Evolutionary conservation across 1,140 invertebrate species (phyloP), one percentile per base, ranked within the genome.

Genomic region (Orussus abietinus): DNA sequence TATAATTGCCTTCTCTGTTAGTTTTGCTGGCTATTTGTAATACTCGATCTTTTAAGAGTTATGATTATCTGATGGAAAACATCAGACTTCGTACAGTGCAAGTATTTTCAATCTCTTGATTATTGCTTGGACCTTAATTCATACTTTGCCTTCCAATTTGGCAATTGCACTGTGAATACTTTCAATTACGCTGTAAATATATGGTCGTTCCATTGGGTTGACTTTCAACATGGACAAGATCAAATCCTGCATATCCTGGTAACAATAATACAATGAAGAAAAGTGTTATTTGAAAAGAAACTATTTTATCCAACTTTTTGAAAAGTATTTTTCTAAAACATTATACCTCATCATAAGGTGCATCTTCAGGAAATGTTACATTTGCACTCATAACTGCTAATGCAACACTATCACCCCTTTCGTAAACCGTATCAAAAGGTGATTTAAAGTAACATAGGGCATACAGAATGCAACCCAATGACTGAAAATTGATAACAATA

Each of bases 391-490:
- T 79, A 3, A 89, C 86, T 42, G 90, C 90, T 42, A 94, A 69
- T 15, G 90, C 89, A 3, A 94, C 85, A 50, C 88, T 91, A 61
- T 92, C 89, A 3, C 90, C 90, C 55, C 85, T 75, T 67, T 92
- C 88, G 60, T 92, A 88, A 9, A 89, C 84, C 14, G 79, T 73
- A 65, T 94, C 90, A 72, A 87, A 94, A 1, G 90, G 90, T 20
- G 88, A 90, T 64, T 86, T 87, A 48, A 88, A 87, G 57, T 85
- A 92, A 49, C 88, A 88, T 68, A 92, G 72, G 3, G 89, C 89
- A 72, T 90, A 93, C 6, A 93, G 65, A 43, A 90, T 72, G 68
- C 90, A 93, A 17, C 90, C 90, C 48, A 94, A 70, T 38, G 88
- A 91, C 89, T 92, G 63, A 47, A 81, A 76, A 45, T 51, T 52